A percentile compares a stretch with the other conserved stretches of the same genome.
Conservation (phyloP, 2,797 vertebrate species). For the Synanceia verrucosa region DNA sequence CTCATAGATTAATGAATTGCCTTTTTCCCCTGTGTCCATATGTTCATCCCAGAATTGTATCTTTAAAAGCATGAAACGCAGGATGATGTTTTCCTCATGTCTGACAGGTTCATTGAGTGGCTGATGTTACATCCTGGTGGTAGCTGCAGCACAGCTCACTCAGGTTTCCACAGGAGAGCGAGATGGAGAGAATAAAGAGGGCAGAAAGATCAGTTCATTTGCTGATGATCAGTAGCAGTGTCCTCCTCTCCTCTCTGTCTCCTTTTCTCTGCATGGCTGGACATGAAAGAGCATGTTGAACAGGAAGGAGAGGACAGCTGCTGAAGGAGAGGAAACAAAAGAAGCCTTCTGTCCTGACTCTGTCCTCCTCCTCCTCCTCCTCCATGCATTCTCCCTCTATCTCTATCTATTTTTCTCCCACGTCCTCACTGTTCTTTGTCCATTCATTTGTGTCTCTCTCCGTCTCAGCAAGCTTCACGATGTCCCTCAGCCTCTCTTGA, state of each 20-base stretch:
- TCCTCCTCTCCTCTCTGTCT: constrained; percentile 29
- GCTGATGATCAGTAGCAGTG: constrained; percentile 21
- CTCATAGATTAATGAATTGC: not conserved
- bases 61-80: not conserved
- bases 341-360: constrained; percentile 62
- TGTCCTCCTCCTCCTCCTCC: constrained; percentile 26
- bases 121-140: not conserved
- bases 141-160: not conserved
- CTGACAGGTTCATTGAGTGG: constrained; percentile 1
- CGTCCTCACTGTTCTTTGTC: not conserved
- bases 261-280: constrained; percentile 61
- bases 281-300: constrained; percentile 74
- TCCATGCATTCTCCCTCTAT: constrained; percentile 14
- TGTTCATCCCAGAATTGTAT: not conserved
- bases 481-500: constrained; percentile 11
- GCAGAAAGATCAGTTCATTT: constrained; percentile 37
- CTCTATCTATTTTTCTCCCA: constrained; percentile 23
- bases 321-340: constrained; percentile 69
- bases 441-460: not conserved
- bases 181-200: not conserved
- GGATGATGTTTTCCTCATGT: not conserved
- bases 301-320: constrained; percentile 63
- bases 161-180: constrained; percentile 13
- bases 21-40: not conserved
- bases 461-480: not conserved